phyloP scores from a whole-genome alignment of 2,113 vertebrate genomes.

The Anser brachyrhynchus region DNA sequence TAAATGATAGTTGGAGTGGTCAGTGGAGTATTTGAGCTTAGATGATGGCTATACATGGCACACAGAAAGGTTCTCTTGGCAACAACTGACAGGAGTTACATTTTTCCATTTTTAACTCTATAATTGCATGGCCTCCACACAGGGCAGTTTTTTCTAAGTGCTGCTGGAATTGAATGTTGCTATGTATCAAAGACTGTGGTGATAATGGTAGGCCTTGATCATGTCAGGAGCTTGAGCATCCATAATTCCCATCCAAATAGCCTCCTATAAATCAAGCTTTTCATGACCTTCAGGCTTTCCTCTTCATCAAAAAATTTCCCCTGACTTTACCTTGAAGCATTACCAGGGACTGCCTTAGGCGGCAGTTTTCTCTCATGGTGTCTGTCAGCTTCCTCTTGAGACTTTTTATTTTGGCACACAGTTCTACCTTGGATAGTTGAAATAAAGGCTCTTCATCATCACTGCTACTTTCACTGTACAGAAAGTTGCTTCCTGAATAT shows the following conservation, averaged over 20 bases:
- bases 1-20: neutral
- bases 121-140: neutral
- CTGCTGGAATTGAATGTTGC: conserved; percentile 6
- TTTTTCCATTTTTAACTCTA: neutral
- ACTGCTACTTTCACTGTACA: conserved; percentile 75
- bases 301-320: conserved; percentile 17
- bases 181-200: conserved; percentile 3
- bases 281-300: neutral
- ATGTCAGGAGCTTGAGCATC: neutral
- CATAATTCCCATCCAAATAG: conserved; percentile 1
- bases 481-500: conserved; percentile 70
- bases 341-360: conserved; percentile 77
- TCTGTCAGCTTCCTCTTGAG: conserved; percentile 76
- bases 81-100: neutral
- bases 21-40: neutral
- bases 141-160: neutral
- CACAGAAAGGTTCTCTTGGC: neutral
- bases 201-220: conserved; percentile 4
- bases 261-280: conserved; percentile 30
- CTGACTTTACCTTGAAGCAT: conserved; percentile 78
- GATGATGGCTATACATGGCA: neutral
- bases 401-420: conserved; percentile 76
- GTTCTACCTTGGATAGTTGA: conserved; percentile 77
- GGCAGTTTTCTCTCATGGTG: conserved; percentile 75
- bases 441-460: conserved; percentile 78